Evolutionary conservation across 2,113 vertebrate species (phyloP).

Genomic region (Prinia subflava): DNA sequence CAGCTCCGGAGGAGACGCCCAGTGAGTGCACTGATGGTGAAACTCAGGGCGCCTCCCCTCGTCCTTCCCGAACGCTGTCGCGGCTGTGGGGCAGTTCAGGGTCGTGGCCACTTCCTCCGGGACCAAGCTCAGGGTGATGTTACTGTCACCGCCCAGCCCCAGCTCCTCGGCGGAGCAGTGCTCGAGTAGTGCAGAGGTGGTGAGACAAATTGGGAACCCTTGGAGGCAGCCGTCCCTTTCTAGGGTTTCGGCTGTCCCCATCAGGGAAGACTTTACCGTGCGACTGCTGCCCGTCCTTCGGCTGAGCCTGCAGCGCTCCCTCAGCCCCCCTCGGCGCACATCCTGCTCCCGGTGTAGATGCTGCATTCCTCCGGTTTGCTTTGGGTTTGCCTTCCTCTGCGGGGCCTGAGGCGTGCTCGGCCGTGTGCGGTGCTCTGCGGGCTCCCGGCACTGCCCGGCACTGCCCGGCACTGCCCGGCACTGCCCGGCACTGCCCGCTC

Average conservation of each 20-base stretch:
- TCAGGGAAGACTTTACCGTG: fast-evolving
- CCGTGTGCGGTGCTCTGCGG: fast-evolving
- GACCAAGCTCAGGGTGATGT: not conserved
- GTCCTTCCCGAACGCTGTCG: fast-evolving
- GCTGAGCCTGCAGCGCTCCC: fast-evolving
- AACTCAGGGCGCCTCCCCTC: too few relatives aligned
- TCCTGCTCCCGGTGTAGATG: fast-evolving
- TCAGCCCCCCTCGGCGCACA: fast-evolving
- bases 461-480: not conserved
- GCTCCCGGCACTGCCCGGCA: not conserved
- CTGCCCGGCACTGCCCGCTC: not conserved
- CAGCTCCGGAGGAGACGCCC: not conserved
- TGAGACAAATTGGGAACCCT: not conserved
- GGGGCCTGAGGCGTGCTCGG: fast-evolving
- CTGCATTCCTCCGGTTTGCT: not conserved
- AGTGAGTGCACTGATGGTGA: not conserved
- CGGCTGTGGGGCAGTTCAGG: not conserved
- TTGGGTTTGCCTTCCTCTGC: fast-evolving
- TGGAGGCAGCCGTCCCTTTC: not conserved
- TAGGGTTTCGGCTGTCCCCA: fast-evolving
- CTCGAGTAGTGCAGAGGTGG: not conserved
- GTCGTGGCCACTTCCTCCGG: not conserved
- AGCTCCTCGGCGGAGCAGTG: not conserved
- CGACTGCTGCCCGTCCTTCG: fast-evolving
- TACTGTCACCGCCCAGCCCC: not conserved